phyloP scores from a whole-genome alignment of 2,888 invertebrate species.

The Leptinotarsa juncta region DNA sequence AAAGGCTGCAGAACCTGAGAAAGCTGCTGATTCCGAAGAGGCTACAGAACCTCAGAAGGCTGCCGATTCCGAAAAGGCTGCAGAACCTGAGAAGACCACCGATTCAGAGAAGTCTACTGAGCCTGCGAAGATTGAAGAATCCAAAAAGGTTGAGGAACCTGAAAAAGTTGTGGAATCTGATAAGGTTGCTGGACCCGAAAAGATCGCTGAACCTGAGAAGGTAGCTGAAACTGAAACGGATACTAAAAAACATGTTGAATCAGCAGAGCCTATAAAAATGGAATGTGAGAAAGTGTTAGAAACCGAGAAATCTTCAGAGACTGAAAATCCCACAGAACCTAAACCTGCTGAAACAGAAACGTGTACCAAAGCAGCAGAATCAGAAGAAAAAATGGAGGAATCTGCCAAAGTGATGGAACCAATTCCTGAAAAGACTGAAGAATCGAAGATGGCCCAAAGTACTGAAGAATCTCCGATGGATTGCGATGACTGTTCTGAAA shows the following conservation, averaged over 20 bases:
- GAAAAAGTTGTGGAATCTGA: neutral
- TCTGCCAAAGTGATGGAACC: constrained; percentile 48
- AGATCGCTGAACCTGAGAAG: neutral
- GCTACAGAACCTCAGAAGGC: neutral
- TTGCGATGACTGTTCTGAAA: constrained; percentile 13
- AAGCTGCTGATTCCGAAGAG: neutral
- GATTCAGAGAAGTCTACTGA: neutral
- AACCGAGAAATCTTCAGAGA: neutral
- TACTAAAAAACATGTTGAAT: constrained; percentile 47
- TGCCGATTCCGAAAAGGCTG: neutral
- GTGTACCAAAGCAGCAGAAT: neutral
- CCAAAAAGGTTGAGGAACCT: neutral
- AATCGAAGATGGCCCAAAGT: constrained; percentile 35
- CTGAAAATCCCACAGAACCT: neutral
- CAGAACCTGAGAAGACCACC: neutral
- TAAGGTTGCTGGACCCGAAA: neutral
- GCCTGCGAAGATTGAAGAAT: neutral
- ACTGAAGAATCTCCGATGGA: constrained; percentile 33
- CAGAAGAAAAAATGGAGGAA: constrained; percentile 27
- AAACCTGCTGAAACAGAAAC: neutral
- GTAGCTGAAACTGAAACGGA: neutral
- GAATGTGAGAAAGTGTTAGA: neutral
- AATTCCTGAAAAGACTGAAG: constrained; percentile 40
- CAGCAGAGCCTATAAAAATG: neutral
- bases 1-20: neutral